Base-by-base conservation (phyloP, 2,888 invertebrate species). In the Diarsia dahlii region DNA sequence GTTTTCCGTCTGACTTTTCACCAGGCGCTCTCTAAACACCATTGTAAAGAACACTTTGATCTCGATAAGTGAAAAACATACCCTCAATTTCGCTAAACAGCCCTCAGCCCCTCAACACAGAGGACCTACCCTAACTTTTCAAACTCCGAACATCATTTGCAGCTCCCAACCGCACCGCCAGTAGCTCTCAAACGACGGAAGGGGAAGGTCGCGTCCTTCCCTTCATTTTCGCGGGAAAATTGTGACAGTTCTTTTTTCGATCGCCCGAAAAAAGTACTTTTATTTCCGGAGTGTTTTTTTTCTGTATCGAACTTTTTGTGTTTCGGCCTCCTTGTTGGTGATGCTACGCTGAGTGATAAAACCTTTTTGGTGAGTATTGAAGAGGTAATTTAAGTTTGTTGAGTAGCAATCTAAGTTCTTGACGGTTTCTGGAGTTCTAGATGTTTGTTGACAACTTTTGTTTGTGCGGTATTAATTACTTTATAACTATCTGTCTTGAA, bases 131-230 rank as follows among this genome's bases (percentile, higher is more conserved):
- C 82, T 87, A 88, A 87, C 89, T 88, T 92, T 92, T 91, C 88
- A 91, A 94, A 93, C 91, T 93, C 88, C 78, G 91, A 92, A 91
- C 89, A 89, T 94, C 92, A 93, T 92, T 93, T 91, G 89, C 91
- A 92, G 91, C 90, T 87, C 89, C 89, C 88, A 80, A 84, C 87
- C 80, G 72, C 84, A 80, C 76, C 68, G 83, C 86, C 94, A 95
- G 95, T 95, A 87, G 84, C 92, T 91, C 91, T 89, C 86, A 80
- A 83, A 84, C 90, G 67, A 64, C 87, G 75, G 81, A 39, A 76
- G 88, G 80, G 91, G 89, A 87, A 80, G 90, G 91, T 88, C 89
- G 94, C 86, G 80, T 86, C 76, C 69, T 76, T 62, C 84, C 73
- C 79, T 76, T 58, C 18, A 71, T 74, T 76, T 84, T 83, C 84